phyloP scores from a whole-genome alignment of 2,113 vertebrate genomes.

The Cathartes aura region DNA sequence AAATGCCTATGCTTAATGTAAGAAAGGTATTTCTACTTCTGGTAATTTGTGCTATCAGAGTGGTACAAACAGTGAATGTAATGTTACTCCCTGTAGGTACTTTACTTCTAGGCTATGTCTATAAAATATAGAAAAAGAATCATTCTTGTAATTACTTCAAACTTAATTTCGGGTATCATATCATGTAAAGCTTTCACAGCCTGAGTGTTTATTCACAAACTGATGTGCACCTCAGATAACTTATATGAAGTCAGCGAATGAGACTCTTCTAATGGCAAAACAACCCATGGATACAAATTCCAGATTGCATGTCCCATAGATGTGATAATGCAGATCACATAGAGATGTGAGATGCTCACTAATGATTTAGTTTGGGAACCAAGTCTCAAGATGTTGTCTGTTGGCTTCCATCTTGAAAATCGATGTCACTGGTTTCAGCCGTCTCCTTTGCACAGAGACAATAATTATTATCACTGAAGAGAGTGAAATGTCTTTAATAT shows the following conservation, averaged over 20 bases:
- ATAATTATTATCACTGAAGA: neutral
- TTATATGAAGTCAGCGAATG: neutral
- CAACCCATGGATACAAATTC: neutral
- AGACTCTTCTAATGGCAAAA: neutral
- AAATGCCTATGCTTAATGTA: neutral
- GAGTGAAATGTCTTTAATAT: neutral
- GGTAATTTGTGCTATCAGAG: neutral
- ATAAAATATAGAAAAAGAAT: neutral
- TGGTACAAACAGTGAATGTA: neutral
- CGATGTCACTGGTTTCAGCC: neutral
- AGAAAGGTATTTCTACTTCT: neutral
- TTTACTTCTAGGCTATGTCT: neutral
- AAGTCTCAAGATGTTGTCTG: neutral
- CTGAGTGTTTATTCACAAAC: neutral
- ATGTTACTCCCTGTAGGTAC: neutral
- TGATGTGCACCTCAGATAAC: neutral
- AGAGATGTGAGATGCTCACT: neutral
- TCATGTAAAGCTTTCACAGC: neutral
- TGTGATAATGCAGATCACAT: accelerated
- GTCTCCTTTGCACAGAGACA: neutral
- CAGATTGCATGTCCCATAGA: neutral
- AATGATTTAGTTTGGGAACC: neutral
- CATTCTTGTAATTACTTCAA: neutral
- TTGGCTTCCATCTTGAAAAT: neutral
- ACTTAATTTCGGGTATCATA: neutral